A percentile compares a stretch with the other conserved stretches of the same genome.
Evolutionary conservation across 2,888 invertebrate species (phyloP).

Genomic region (Lacanobia oleracea): DNA sequence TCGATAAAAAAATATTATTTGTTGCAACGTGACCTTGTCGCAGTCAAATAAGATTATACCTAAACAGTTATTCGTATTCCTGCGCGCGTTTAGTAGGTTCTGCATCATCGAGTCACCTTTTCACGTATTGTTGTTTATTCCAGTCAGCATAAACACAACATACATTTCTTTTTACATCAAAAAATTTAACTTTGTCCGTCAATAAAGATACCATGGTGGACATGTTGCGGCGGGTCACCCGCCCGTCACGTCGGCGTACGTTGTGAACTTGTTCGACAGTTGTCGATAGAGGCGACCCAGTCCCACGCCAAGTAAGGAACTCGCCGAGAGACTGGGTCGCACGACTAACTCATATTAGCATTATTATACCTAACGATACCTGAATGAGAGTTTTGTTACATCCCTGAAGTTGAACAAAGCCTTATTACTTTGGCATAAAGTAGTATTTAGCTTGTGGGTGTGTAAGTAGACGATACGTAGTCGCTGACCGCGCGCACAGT

Average conservation of each 20-base stretch:
- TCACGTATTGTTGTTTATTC: not conserved
- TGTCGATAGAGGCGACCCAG: too few relatives aligned
- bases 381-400: not conserved
- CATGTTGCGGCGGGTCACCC: not conserved
- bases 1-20: not conserved
- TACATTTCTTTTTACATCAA: not conserved
- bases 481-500: slow-evolving; percentile 51
- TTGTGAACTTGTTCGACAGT: not conserved
- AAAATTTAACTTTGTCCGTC: not conserved
- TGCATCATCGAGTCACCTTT: not conserved
- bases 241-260: not conserved
- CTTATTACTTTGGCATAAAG: slow-evolving; percentile 4
- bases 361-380: not conserved
- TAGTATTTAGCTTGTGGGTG: not conserved
- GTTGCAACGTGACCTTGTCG: too few relatives aligned
- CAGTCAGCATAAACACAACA: not conserved
- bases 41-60: not conserved
- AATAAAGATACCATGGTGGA: not conserved
- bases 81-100: not conserved
- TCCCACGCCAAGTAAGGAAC: not conserved
- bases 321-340: not conserved
- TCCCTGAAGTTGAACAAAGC: not conserved
- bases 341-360: not conserved
- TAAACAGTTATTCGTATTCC: too few relatives aligned
- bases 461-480: slow-evolving; percentile 35